Evolutionary conservation across 2,113 vertebrate species (phyloP).

Genomic region (Ciconia stormi): DNA sequence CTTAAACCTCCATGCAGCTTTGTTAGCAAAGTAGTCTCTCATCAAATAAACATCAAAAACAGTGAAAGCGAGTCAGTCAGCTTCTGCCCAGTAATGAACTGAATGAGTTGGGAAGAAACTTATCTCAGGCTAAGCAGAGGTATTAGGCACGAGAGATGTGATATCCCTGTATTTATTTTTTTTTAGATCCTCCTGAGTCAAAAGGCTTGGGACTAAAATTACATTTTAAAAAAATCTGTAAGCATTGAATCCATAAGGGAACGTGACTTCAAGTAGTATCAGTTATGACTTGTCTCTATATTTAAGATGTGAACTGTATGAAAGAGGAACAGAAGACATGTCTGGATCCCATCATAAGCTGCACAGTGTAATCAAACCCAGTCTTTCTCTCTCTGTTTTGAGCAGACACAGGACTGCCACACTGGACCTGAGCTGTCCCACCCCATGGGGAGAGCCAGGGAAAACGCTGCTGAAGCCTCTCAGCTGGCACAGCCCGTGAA

Average conservation of each 20-base stretch:
- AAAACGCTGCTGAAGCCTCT: neutral
- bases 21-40: neutral
- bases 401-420: neutral
- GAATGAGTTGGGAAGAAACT: neutral
- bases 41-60: neutral
- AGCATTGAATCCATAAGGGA: neutral
- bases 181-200: neutral
- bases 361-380: neutral
- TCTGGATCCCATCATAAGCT: neutral
- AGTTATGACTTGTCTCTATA: neutral
- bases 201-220: neutral
- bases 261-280: neutral
- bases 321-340: neutral
- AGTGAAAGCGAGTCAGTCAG: neutral
- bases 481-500: neutral
- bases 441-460: neutral
- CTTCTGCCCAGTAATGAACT: neutral
- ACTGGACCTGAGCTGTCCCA: neutral
- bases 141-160: neutral
- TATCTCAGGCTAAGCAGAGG: neutral
- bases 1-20: neutral
- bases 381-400: neutral
- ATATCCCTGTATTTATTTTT: neutral
- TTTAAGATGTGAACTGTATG: neutral
- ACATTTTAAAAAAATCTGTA: neutral